Conservation (phyloP, 2,113 vertebrate genomes). For the Microtus montanus region DNA sequence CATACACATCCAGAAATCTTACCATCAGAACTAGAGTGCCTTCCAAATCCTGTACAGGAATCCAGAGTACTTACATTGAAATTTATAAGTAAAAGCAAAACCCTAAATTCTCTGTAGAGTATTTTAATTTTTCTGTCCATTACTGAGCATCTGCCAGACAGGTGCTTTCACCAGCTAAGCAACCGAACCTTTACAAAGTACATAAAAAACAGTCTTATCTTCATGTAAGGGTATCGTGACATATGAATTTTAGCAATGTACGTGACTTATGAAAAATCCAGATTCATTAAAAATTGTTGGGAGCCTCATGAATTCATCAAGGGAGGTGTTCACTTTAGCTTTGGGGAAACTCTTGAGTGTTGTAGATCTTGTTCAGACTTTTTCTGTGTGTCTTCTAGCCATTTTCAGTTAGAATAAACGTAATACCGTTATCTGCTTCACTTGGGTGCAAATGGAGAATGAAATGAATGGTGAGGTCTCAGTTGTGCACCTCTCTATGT, state of each 20-base stretch:
- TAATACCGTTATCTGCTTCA: neutral
- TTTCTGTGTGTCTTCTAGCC: neutral
- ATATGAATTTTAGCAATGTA: neutral
- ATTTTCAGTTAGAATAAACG: neutral
- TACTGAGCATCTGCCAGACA: neutral
- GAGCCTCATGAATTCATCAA: neutral
- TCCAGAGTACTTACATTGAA: neutral
- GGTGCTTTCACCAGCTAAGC: neutral
- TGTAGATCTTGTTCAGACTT: conserved; percentile 15
- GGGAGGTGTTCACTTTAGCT: neutral
- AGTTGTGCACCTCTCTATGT: neutral
- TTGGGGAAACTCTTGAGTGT: neutral
- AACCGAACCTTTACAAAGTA: neutral
- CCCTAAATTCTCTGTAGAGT: neutral
- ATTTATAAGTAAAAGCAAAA: neutral
- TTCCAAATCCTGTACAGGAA: neutral
- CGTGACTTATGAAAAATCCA: neutral
- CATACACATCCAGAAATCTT: neutral
- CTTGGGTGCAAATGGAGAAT: neutral
- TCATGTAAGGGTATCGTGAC: neutral
- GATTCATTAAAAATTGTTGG: neutral
- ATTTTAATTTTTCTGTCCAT: neutral
- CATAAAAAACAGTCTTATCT: neutral
- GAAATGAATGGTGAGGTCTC: conserved; percentile 7
- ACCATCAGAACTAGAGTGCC: neutral